Evolutionary conservation across 2,113 vertebrate genomes (phyloP), one percentile per base, ranked within the genome.

Genomic region (Channa argus): DNA sequence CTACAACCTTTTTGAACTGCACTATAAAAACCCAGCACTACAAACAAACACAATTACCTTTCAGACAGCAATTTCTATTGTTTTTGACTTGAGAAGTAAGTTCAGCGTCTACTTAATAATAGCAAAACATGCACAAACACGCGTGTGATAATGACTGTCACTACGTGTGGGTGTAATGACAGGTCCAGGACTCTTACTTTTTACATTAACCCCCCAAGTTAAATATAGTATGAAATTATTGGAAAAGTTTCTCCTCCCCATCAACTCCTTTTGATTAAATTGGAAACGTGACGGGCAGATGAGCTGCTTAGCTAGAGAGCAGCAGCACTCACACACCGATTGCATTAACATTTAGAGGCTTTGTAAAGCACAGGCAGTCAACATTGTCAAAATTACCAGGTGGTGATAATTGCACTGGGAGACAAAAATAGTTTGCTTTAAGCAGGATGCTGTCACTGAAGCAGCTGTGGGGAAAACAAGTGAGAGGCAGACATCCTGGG

Each of bases 381-480:
- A 83, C 78, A 86, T 66, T 71, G 86, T 88, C 79, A 76, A 84
- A 85, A 90, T 89, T 76, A 83, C 79, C 89, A 91, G 86, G 84
- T 88, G 85, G 79, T 83, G 80, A 84, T 92, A 83, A 90, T 86
- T 86, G 74, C 77, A 66, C 65, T 53, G 45, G 5, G 53, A 74
- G 91, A 81, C 71, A 46, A 54, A 91, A 85, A 89, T 90, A 91
- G 79, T 80, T 83, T 67, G 52, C 64, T 82, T 79, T 41, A 80
- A 76, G 80, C 88, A 84, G 77, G 80, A 85, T 63, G 62, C 70
- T 80, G 84, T 71, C 71, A 80, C 78, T 77, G 62, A 71, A 87
- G 83, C 85, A 87, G 88, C 87, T 88, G 91, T 86, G 80, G 47
- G 68, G 71, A 85, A 91, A 86, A 88, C 75, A 83, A 86, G 79